phyloP scores from a whole-genome alignment of 2,888 invertebrate genomes.

The Hypena proboscidalis region DNA sequence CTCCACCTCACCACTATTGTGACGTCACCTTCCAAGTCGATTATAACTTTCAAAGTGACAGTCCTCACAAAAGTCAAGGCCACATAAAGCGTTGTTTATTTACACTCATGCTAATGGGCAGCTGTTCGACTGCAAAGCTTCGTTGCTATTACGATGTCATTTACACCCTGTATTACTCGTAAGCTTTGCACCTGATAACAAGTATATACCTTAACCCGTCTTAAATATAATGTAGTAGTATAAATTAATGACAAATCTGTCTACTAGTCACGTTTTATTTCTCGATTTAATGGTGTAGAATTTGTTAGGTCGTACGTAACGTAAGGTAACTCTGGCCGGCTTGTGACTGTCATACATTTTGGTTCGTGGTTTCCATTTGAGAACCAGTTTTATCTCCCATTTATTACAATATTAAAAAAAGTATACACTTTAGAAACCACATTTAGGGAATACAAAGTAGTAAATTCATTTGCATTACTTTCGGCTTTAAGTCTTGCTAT shows the following conservation, averaged over 20 bases:
- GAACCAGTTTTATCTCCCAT: conserved; percentile 40
- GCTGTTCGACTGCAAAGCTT: not conserved
- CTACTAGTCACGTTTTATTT: conserved; percentile 6
- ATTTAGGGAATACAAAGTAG: conserved; percentile 36
- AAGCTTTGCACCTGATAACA: too few species aligned
- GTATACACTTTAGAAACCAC: conserved; percentile 27
- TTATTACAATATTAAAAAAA: conserved; percentile 29
- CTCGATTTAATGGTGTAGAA: conserved; percentile 1
- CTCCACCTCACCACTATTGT: conserved; percentile 19
- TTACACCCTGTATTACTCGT: too few species aligned
- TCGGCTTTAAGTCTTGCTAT: conserved; percentile 28
- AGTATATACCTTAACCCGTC: conserved; percentile 8
- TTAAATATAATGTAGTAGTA: conserved; percentile 9
- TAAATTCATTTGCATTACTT: conserved; percentile 37
- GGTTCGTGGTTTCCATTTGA: conserved; percentile 39
- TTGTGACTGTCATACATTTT: conserved; percentile 18
- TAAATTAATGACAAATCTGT: conserved; percentile 6
- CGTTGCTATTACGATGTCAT: not conserved
- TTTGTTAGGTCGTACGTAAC: conserved; percentile 26
- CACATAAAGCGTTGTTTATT: conserved; percentile 27
- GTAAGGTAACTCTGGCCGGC: conserved; percentile 19
- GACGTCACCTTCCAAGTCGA: conserved; percentile 45
- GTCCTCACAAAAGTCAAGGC: conserved; percentile 47
- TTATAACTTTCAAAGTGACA: conserved; percentile 42
- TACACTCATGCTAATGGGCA: conserved; percentile 13